Percentiles rank a stretch among this genome's conserved stretches.
Evolutionary conservation across 1,140 invertebrate genomes (phyloP).

Genomic region (Drosophila prosaltans): DNA sequence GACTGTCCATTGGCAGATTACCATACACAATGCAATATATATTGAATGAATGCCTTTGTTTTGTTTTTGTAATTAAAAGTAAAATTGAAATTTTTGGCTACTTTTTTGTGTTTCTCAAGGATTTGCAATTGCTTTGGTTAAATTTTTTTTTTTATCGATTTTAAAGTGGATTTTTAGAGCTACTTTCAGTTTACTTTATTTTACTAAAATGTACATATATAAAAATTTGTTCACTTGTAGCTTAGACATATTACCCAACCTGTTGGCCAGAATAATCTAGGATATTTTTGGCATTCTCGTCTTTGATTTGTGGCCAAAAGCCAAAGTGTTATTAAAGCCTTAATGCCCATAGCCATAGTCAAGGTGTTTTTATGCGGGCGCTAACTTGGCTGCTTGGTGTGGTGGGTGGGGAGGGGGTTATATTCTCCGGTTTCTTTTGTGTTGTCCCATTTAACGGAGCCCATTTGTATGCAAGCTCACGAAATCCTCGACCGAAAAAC

Average conservation of each 20-base stretch:
- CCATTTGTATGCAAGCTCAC: slow-evolving; percentile 73
- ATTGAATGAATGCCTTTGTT: neutral
- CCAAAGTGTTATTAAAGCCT: slow-evolving; percentile 55
- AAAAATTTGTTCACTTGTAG: too few relatives aligned
- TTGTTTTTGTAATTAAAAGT: neutral
- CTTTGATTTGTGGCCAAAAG: slow-evolving; percentile 62
- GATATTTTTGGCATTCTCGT: neutral
- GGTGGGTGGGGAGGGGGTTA: neutral
- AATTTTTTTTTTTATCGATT: too few relatives aligned
- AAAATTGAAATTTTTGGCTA: neutral
- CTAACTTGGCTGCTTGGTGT: neutral
- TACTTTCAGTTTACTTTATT: too few relatives aligned
- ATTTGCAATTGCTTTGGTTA: too few relatives aligned
- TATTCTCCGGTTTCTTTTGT: neutral
- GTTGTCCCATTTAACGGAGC: slow-evolving; percentile 5
- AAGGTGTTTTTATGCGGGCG: slow-evolving; percentile 14
- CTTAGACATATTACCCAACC: slow-evolving; percentile 53
- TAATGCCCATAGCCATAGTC: slow-evolving; percentile 19
- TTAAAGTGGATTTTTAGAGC: too few relatives aligned
- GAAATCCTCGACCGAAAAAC: slow-evolving; percentile 56
- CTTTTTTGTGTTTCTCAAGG: neutral
- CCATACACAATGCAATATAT: neutral
- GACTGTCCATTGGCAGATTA: slow-evolving; percentile 3
- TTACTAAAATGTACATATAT: too few relatives aligned
- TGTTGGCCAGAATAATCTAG: slow-evolving; percentile 49